Conservation (phyloP, 2,797 vertebrate genomes). For the Pyrocephalus nanus region DNA sequence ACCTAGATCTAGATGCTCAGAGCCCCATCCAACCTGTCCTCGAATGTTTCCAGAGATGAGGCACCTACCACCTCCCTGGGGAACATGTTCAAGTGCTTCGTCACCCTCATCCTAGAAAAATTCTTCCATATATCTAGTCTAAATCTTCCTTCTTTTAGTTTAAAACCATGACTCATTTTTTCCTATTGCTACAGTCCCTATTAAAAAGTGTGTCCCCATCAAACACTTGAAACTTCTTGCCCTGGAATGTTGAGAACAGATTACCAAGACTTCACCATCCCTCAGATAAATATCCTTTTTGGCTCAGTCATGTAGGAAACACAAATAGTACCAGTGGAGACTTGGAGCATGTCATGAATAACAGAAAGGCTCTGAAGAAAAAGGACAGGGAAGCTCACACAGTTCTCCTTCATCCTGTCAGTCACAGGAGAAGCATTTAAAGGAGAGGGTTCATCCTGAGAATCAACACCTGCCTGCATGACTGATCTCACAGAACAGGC, state of each 20-base stretch:
- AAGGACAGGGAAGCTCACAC: neutral
- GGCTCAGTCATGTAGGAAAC: neutral
- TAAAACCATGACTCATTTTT: neutral
- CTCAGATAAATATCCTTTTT: neutral
- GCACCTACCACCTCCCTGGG: neutral
- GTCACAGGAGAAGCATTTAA: neutral
- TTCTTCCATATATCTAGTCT: neutral
- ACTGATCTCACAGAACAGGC: neutral
- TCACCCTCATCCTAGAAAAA: neutral
- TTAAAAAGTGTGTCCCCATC: neutral
- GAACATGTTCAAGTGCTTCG: neutral
- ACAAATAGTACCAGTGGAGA: neutral
- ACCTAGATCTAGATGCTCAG: neutral
- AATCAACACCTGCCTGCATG: neutral
- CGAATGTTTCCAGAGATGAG: neutral
- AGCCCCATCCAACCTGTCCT: neutral
- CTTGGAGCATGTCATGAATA: neutral
- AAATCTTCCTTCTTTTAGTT: neutral
- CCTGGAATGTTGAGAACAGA: neutral
- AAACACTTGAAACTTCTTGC: neutral
- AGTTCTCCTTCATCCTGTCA: neutral
- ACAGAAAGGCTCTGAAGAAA: neutral
- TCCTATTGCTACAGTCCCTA: neutral
- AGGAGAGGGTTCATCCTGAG: neutral
- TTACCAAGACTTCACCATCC: neutral